Base-by-base conservation (phyloP, 2,888 invertebrate genomes). In the Lasioglossum malachurum region DNA sequence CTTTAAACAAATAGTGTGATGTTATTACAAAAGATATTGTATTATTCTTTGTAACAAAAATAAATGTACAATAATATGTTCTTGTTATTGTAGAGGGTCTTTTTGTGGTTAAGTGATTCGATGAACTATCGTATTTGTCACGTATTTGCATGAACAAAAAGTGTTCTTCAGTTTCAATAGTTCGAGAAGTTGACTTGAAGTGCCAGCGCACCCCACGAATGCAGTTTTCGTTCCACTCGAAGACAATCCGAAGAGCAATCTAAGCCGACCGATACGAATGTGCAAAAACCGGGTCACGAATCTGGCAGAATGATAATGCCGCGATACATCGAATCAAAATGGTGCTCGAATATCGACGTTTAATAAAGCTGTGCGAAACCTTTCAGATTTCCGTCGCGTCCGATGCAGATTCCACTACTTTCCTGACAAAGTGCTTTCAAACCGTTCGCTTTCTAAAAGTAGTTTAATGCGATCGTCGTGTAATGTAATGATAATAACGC, bases 161-260 rank as follows among this genome's bases (percentile, higher is more conserved):
- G 2, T 19, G 31, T 19, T 67, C 35, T 35, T 67, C 35, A 19
- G 19, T 7, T 8, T 14, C 67, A 19, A 8, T 27, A 14, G 12
- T 67, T 35, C 35, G 10, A 38, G 38, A 19, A 23, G 4, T 38
- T 19, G 19, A 16, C 7, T 35, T 19, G 3, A 19, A 31, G 67
- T 35, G 35, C 10, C 69, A 10, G 38, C 1, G 23, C 53, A 27
- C 44, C 67, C 38, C 71, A n/a, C 75, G 73, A 77, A 77, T 78
- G 88, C 89, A 84, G 84, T 89, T 84, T 86, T 85, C 69, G 75
- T 71, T 74, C 83, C 84, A 80, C 83, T 85, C 89, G 82, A 89
- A 86, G 89, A 88, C 89, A 87, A 75, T 84, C 60, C 78, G 57
- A 75, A 76, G 73, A 71, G 38, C n/a, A 67, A 35, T 60, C 27